These are phyloP conservation scores for Todiramphus saurophagus DNA, from an alignment of 2,113 vertebrate genomes.

Conservation along the genomic window DNA sequence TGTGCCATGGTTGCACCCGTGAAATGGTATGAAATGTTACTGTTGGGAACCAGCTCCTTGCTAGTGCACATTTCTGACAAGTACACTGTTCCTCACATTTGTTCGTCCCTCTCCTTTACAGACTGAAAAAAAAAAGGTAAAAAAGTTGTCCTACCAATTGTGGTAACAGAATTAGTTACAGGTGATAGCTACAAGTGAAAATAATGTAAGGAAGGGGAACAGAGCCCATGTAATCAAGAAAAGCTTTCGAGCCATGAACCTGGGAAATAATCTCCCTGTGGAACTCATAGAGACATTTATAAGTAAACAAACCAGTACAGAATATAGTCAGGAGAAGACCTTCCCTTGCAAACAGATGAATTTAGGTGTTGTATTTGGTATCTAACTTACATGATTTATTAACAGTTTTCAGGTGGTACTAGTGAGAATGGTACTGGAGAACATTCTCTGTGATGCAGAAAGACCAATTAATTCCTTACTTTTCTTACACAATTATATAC, in stretches of 20 bases:
- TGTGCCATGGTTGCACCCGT: background rate
- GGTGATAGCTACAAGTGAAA: background rate
- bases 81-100: background rate
- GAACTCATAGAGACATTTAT: background rate
- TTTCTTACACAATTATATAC: background rate
- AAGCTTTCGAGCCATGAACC: constrained; percentile 18
- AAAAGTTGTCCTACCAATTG: background rate
- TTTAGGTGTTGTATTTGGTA: background rate
- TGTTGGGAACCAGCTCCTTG: background rate
- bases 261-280: constrained; percentile 11
- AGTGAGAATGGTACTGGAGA: background rate
- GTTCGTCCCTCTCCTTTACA: background rate
- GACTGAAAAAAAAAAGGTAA: background rate
- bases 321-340: background rate
- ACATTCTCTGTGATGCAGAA: background rate
- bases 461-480: background rate
- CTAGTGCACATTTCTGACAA: background rate
- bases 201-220: background rate
- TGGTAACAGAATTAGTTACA: background rate
- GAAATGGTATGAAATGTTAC: background rate
- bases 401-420: background rate
- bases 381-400: background rate
- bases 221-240: constrained; percentile 21
- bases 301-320: constrained; percentile 5
- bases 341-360: background rate